phyloP scores from a whole-genome alignment of 2,888 invertebrate genomes.

The Halictus ligatus region DNA sequence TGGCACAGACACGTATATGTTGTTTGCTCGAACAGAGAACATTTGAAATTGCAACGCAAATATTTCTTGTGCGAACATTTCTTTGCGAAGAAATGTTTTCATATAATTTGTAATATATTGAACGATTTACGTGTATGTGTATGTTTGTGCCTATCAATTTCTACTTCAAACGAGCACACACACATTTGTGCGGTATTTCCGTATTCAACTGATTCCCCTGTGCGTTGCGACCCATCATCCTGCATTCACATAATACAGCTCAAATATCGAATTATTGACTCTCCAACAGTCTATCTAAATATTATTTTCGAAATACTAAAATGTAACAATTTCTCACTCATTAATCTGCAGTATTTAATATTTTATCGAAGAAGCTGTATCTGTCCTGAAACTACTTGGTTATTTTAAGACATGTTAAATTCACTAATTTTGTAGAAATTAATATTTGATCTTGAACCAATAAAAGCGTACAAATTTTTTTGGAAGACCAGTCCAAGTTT shows the following conservation, averaged over 20 bases:
- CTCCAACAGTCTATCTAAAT: neutral
- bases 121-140: neutral
- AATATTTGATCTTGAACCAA: too few species aligned
- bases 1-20: neutral
- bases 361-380: neutral
- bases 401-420: neutral
- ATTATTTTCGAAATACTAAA: neutral
- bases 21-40: neutral
- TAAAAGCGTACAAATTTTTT: too few species aligned
- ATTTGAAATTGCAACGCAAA: neutral
- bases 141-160: neutral
- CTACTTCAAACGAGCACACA: neutral
- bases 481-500: too few species aligned
- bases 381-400: too few species aligned
- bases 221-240: too few species aligned
- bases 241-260: neutral
- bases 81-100: neutral
- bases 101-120: neutral
- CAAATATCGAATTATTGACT: constrained; percentile 1
- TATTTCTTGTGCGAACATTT: neutral
- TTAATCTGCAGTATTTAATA: neutral
- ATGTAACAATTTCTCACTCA: neutral
- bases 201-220: too few species aligned
- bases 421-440: too few species aligned
- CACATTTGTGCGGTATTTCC: neutral